Evolutionary conservation across 2,888 invertebrate genomes (phyloP).

Genomic region (Noctua janthe): DNA sequence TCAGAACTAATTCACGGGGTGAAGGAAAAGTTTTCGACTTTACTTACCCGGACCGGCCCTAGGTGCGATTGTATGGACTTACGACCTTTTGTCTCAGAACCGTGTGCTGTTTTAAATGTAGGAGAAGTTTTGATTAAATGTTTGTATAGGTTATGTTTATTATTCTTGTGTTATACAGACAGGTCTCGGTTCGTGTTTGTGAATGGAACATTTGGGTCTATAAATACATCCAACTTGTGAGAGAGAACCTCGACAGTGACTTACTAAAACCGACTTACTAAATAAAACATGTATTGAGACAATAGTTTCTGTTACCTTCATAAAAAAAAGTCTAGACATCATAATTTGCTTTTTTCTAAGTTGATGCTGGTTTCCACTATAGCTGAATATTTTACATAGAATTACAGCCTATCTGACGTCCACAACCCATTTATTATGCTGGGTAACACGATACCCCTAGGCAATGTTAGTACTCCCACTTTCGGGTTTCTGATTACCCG

Average conservation of each 20-base stretch:
- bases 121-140: conserved; percentile 49
- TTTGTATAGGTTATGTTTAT: conserved; percentile 32
- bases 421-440: not conserved
- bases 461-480: not conserved
- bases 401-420: not conserved
- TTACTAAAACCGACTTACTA: not conserved
- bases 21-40: conserved; percentile 59
- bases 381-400: not conserved
- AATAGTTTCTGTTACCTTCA: not conserved
- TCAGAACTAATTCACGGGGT: conserved; percentile 68
- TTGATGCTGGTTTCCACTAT: not conserved
- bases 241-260: not conserved
- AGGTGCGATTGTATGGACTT: conserved; percentile 46
- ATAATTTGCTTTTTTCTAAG: not conserved
- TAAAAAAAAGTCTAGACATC: not conserved
- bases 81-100: conserved; percentile 38
- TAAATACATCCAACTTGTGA: not conserved
- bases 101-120: conserved; percentile 43
- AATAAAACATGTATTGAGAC: not conserved
- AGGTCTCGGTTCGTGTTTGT: not conserved
- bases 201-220: not conserved
- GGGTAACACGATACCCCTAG: too few relatives aligned
- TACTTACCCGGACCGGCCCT: conserved; percentile 33
- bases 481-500: not conserved
- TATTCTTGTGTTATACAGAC: conserved; percentile 8